Evolutionary conservation across 2,888 invertebrate species (phyloP).

Genomic region (Sipunculus nudus): DNA sequence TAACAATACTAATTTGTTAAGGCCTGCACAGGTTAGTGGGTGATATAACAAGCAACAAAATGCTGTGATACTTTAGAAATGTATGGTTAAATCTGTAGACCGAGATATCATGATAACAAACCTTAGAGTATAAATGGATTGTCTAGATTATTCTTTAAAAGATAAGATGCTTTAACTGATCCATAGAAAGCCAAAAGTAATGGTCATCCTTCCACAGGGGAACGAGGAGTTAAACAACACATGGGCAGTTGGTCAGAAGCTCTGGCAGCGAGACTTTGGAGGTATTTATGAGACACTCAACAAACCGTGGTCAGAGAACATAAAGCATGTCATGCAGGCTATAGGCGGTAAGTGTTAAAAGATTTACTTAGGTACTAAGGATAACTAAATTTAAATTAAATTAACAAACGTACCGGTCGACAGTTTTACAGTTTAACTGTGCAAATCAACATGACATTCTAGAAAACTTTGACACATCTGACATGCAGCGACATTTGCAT

Average conservation of each 20-base stretch:
- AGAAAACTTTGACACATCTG: too few relatives aligned
- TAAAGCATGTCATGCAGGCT: constrained; percentile 82
- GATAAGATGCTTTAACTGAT: too few relatives aligned
- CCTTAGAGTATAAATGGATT: too few relatives aligned
- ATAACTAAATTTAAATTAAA: not conserved
- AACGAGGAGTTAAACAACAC: constrained; percentile 69
- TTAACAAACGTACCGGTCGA: not conserved
- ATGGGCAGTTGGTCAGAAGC: constrained; percentile 83
- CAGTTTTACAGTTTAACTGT: not conserved
- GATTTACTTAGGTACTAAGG: not conserved
- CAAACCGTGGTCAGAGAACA: constrained; percentile 82
- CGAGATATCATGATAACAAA: too few relatives aligned
- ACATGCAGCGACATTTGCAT: too few relatives aligned
- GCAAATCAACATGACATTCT: too few relatives aligned
- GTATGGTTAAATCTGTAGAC: too few relatives aligned
- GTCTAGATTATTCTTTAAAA: too few relatives aligned
- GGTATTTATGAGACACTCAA: constrained; percentile 80
- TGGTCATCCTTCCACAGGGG: constrained; percentile 15
- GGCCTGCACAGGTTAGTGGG: too few relatives aligned
- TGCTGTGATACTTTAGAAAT: too few relatives aligned
- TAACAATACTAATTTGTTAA: too few relatives aligned
- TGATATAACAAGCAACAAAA: too few relatives aligned
- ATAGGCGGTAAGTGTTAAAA: constrained; percentile 77
- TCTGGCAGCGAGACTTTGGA: constrained; percentile 86
- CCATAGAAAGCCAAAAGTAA: not conserved